These are phyloP conservation scores for Bergia sp. DNA, from an alignment of 92 coral and sea anemone species.

Conservation along the genomic window DNA sequence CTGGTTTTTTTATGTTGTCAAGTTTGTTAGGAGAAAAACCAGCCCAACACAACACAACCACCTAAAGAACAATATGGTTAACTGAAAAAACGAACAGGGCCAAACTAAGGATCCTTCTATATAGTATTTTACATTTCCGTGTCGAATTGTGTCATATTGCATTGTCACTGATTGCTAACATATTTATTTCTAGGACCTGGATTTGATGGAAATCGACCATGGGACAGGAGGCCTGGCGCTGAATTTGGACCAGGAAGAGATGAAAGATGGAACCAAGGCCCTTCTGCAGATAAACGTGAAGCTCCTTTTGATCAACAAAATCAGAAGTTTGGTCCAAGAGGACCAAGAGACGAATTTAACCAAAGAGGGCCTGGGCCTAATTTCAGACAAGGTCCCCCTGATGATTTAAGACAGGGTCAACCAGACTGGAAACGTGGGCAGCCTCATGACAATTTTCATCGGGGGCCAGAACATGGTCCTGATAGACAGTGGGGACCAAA, in stretches of 20 bases:
- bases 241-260: constrained; percentile 42
- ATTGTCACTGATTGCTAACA: background rate
- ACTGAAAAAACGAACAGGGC: no score
- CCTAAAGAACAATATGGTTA: no score
- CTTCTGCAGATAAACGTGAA: constrained; percentile 28
- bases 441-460: constrained; percentile 32
- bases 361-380: constrained; percentile 36
- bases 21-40: no score
- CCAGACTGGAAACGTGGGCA: constrained; percentile 45
- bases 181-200: background rate
- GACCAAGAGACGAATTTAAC: constrained; percentile 41
- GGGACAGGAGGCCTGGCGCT: constrained; percentile 35
- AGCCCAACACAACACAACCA: no score
- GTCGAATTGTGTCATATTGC: background rate
- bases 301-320: constrained; percentile 28
- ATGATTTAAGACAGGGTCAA: constrained; percentile 20
- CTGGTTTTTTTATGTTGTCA: no score
- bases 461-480: constrained; percentile 32
- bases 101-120: no score
- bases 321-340: constrained; percentile 40
- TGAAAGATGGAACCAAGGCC: constrained; percentile 41
- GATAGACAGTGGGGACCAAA: constrained; percentile 50
- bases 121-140: no score
- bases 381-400: constrained; percentile 41
- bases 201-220: constrained; percentile 39